phyloP scores from a whole-genome alignment of 2,113 vertebrate genomes.

The Phalacrocorax carbo region DNA sequence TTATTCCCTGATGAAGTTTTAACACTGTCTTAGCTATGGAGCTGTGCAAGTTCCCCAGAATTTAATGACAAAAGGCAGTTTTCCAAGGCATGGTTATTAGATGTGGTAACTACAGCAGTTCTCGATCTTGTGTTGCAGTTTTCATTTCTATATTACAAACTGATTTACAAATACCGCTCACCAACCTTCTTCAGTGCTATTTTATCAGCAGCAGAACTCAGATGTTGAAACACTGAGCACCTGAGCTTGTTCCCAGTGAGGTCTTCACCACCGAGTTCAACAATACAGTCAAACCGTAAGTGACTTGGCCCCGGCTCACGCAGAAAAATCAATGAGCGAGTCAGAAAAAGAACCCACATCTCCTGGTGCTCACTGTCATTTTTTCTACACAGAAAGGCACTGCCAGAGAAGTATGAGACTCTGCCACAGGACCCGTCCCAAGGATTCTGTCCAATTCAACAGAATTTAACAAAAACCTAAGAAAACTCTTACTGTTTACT shows the following conservation, averaged over 20 bases:
- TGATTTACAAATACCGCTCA: not conserved
- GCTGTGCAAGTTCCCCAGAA: not conserved
- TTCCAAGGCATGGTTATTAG: not conserved
- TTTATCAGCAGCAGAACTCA: not conserved
- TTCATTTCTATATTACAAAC: not conserved
- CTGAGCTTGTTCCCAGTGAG: not conserved
- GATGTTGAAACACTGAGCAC: conserved; percentile 8
- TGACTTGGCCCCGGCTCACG: conserved; percentile 7
- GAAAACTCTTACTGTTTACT: not conserved
- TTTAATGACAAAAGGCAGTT: not conserved
- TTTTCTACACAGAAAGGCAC: not conserved
- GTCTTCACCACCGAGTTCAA: conserved; percentile 9
- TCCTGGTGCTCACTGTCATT: not conserved
- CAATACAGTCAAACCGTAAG: not conserved
- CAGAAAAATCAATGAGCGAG: not conserved
- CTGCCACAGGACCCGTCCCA: not conserved
- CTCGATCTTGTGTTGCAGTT: not conserved
- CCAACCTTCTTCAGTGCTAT: not conserved
- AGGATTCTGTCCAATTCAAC: not conserved
- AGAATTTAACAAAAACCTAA: not conserved
- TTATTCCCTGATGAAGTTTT: not conserved
- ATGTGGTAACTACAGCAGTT: not conserved
- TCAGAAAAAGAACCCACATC: not conserved
- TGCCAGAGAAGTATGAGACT: not conserved
- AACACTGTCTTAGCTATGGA: not conserved